These are phyloP conservation scores for Mizuhopecten yessoensis DNA, from an alignment of 1,140 invertebrate species.

Conservation along the genomic window DNA sequence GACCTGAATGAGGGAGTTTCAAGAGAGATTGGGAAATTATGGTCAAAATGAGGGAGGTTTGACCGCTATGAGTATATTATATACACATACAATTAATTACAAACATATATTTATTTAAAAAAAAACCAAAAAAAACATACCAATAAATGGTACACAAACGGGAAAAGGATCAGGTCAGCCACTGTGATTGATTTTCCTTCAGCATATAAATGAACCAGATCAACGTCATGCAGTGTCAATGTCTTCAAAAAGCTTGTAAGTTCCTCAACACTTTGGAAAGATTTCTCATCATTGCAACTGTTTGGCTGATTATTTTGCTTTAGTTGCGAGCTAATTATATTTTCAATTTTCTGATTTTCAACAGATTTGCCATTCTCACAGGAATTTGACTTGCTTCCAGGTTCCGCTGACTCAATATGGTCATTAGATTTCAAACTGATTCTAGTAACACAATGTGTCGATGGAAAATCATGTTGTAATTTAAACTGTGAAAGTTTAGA, in stretches of 20 bases:
- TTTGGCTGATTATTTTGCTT: not conserved
- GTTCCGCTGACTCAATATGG: not conserved
- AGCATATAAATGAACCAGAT: conserved; percentile 88
- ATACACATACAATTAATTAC: no score
- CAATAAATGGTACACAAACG: conserved; percentile 88
- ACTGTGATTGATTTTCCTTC: conserved; percentile 93
- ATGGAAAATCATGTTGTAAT: conserved; percentile 52
- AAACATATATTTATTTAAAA: no score
- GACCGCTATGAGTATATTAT: no score
- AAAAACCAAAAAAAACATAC: no score
- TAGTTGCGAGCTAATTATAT: not conserved
- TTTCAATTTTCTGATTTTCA: not conserved
- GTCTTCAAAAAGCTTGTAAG: conserved; percentile 62
- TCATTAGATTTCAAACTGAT: not conserved
- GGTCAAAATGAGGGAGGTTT: no score
- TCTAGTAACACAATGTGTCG: conserved; percentile 58
- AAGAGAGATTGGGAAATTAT: no score
- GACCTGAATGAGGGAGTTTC: no score
- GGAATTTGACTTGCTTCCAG: not conserved
- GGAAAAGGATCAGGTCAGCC: conserved; percentile 92
- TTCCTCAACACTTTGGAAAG: conserved; percentile 49
- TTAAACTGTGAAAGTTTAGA: conserved; percentile 50
- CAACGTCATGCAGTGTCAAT: conserved; percentile 70
- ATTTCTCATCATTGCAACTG: not conserved
- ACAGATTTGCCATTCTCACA: not conserved